phyloP scores from a whole-genome alignment of 2,113 vertebrate genomes.

The Oenanthe melanoleuca region DNA sequence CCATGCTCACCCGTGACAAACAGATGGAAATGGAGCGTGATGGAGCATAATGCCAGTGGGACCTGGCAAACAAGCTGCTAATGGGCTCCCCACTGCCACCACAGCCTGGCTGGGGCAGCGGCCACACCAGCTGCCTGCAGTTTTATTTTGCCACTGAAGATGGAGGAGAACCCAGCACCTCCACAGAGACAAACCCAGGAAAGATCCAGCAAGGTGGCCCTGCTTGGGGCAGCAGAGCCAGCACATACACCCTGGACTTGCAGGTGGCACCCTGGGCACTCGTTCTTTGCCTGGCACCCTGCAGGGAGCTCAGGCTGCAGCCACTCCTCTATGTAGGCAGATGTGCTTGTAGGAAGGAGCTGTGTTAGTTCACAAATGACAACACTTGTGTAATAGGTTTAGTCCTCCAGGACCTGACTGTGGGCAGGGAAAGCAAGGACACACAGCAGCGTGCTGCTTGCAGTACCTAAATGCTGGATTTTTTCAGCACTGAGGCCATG shows the following conservation, averaged over 20 bases:
- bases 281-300: accelerated
- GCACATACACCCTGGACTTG: accelerated
- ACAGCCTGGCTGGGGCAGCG: neutral
- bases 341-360: neutral
- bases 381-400: neutral
- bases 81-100: neutral
- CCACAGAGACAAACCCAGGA: neutral
- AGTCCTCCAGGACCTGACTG: neutral
- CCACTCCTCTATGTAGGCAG: neutral
- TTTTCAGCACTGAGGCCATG: neutral
- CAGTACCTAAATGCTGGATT: neutral
- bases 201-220: neutral
- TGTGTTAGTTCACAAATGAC: accelerated
- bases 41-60: neutral
- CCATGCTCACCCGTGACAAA: accelerated
- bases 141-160: accelerated
- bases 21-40: neutral
- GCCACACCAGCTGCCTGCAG: neutral
- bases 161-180: neutral
- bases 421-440: neutral
- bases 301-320: neutral
- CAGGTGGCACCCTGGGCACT: neutral
- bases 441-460: neutral
- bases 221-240: neutral
- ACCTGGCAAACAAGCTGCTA: neutral